phyloP scores from a whole-genome alignment of 2,113 vertebrate genomes.

The Leiothrix lutea region DNA sequence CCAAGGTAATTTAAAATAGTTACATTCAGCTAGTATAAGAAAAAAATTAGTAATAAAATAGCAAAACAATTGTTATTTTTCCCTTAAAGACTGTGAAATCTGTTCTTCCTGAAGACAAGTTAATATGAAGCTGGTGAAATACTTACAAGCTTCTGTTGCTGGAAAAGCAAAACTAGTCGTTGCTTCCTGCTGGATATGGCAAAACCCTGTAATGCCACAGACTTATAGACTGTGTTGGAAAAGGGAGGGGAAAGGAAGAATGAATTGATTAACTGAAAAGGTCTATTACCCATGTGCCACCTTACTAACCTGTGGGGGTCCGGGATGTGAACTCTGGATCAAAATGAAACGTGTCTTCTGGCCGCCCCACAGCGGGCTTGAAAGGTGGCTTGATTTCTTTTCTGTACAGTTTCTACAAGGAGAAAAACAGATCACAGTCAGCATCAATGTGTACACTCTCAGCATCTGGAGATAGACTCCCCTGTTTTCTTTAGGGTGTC shows the following conservation, averaged over 20 bases:
- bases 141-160: neutral
- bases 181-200: neutral
- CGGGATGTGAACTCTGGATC: conserved; percentile 95
- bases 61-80: neutral
- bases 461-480: neutral
- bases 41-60: neutral
- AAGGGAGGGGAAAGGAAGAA: neutral
- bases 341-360: conserved; percentile 97
- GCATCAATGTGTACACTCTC: neutral
- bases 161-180: neutral
- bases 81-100: neutral
- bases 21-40: neutral
- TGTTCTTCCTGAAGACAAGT: neutral
- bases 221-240: neutral
- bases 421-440: neutral
- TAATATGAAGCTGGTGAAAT: neutral
- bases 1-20: neutral
- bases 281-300: no score
- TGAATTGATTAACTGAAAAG: neutral
- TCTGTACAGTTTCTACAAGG: conserved; percentile 85
- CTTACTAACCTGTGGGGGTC: conserved; percentile 87
- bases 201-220: neutral
- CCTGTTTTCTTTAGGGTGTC: neutral
- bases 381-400: conserved; percentile 93
- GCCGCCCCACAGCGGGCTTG: conserved; percentile 91